A percentile compares a stretch with the other conserved stretches of the same genome.
These are phyloP conservation scores for Pachliopta kotzebuea DNA, from an alignment of 2,888 invertebrate genomes.

Conservation along the genomic window DNA sequence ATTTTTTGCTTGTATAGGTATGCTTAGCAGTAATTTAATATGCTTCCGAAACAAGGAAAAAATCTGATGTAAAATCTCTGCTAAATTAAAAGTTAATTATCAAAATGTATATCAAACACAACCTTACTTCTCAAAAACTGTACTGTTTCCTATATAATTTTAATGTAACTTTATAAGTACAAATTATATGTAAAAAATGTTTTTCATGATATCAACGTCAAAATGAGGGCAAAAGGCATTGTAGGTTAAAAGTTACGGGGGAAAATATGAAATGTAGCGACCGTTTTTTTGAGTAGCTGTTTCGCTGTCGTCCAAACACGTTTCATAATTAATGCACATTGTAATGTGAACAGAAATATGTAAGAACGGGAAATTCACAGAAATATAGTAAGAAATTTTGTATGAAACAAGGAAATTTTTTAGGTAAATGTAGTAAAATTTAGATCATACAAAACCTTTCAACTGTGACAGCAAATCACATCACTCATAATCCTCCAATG, in stretches of 20 bases:
- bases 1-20: constrained; percentile 24
- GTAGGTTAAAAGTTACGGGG: not conserved
- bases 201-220: not conserved
- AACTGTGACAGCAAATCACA: no score
- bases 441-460: no score
- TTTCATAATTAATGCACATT: constrained; percentile 16
- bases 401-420: no score
- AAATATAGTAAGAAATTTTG: no score
- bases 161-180: no score
- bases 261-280: constrained; percentile 9
- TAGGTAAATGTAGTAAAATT: no score
- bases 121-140: no score
- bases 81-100: not conserved
- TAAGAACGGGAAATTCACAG: not conserved
- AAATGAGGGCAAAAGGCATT: constrained; percentile 1
- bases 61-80: constrained; percentile 2
- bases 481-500: no score
- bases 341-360: constrained; percentile 12
- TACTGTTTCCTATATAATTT: no score
- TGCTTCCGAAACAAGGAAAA: constrained; percentile 18
- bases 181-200: not conserved
- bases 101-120: no score
- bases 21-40: constrained; percentile 7
- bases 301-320: constrained; percentile 10
- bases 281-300: not conserved